Base-by-base conservation (phyloP, 1,140 invertebrate genomes). In the Papilio aristodemus region DNA sequence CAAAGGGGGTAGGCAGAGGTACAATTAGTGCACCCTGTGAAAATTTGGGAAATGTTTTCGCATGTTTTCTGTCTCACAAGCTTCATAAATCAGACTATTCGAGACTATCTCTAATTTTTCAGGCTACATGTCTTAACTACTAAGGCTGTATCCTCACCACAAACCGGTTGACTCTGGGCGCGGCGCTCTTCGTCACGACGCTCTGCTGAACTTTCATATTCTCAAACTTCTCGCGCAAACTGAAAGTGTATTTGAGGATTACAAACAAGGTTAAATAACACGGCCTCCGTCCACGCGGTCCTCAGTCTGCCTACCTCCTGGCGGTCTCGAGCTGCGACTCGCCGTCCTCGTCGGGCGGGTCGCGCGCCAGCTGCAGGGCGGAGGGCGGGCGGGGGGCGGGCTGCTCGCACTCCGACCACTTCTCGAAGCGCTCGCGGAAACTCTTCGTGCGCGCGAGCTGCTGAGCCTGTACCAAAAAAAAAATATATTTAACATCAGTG, bases 371-470 rank as follows among this genome's bases (percentile, higher is more conserved):
- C n/a, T 72, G 43, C 10, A 74, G 63, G 10, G 78, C 25, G 64
- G 75, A 75, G 9, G 80, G 68, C 1, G 83, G 78, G 13, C 79
- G 77, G 70, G 74, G 69, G n/a, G 22, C 11, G 19, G 25, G 8
- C 17, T 93, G 94, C 77, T 96, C 95, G 14, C 94, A 94, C 46
- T 94, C 94, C 77, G 97, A 95, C 96, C 97, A 97, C 76, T 96
- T 94, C 89, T 99, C 98, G 92, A 99, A 99, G 86, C 97, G 97
- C 41, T 95, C 96, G 71, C 95, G 94, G 75, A 99, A 92, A 75
- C 96, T 95, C 84, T 96, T 97, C 22, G 98, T 97, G 71, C 95
- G 93, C 17, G 95, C 96, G 11, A 96, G 93, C 71, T 94, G 95
- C 81, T 95, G 94, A n/a, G 95, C 95, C 93, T 96, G 91, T 32